Conservation (phyloP, 2,797 vertebrate species). For the Apogon talboti region DNA sequence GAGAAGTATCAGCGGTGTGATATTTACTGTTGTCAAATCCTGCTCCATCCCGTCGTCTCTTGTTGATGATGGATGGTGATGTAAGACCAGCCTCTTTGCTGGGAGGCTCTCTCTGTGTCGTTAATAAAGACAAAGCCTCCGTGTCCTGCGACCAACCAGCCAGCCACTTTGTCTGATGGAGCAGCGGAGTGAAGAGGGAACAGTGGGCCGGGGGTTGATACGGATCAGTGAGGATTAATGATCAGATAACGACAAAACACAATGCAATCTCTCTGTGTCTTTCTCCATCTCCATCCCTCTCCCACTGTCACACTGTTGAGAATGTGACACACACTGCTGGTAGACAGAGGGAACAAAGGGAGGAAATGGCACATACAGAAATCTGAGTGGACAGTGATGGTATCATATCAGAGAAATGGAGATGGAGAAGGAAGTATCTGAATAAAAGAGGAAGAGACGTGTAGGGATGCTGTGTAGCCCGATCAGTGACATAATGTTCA, state of each 20-base stretch:
- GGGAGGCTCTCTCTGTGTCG: conserved; percentile 33
- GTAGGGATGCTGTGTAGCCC: background rate
- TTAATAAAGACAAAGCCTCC: conserved; percentile 74
- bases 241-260: conserved; percentile 73
- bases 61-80: conserved; percentile 56
- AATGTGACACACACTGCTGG: conserved; percentile 39
- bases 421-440: conserved; percentile 5
- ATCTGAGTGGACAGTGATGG: conserved; percentile 15
- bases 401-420: background rate
- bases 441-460: background rate
- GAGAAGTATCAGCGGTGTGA: conserved; percentile 27
- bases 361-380: conserved; percentile 23
- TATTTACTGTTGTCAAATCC: conserved; percentile 43
- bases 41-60: conserved; percentile 24
- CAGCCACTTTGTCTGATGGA: conserved; percentile 71
- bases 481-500: background rate
- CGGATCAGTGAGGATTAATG: conserved; percentile 79
- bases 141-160: conserved; percentile 58
- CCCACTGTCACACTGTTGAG: conserved; percentile 42
- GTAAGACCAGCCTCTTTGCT: conserved; percentile 48
- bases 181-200: conserved; percentile 56
- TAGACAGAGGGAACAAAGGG: conserved; percentile 30
- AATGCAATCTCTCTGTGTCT: conserved; percentile 62
- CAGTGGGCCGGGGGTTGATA: conserved; percentile 65
- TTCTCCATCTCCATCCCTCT: conserved; percentile 37